Evolutionary conservation across 1,140 invertebrate genomes (phyloP), one percentile per base, ranked within the genome.

Genomic region (Drosophila ogumai): DNA sequence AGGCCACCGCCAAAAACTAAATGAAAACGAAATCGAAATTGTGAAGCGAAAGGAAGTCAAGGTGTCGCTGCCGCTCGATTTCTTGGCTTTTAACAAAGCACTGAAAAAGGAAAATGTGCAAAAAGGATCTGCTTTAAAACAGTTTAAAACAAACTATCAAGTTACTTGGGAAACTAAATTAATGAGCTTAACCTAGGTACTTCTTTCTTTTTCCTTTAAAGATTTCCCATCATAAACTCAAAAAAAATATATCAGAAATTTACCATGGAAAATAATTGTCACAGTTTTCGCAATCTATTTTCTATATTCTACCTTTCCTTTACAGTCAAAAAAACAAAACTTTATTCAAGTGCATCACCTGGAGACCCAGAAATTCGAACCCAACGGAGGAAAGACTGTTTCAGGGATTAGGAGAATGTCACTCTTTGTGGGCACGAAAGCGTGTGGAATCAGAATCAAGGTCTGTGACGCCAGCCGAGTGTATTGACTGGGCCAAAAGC

Each of bases 341-440:
- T 59, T 64, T 9, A 25, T 60, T 43, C 7, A n/a, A 2, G 52
- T 64, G 60, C 52, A 41, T 36, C 28, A 57, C 22, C 15, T 61
- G 6, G 59, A 38, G 17, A 13, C n/a, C n/a, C 13, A 36, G 22
- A 47, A 40, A 41, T 41, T 6, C 36, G 8, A 6, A 10, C 28
- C 4, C 4, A 60, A 28, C 10, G 3, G 17, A 3, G n/a, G 10
- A 17, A 10, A 25, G 15, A 17, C 28, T 13, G 28, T 34, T 68
- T 32, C 31, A 6, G 61, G 65, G 25, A 67, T 68, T 68, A 68
- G 61, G 44, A 40, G 19, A 67, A 25, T 50, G 61, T 67, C 61
- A 50, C 43, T 55, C 13, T 38, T 19, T 38, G 8, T 43, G 61
- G 32, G 28, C 54, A 55, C 34, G n/a, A 41, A 19, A 12, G 40